Evolutionary conservation across 2,888 invertebrate genomes (phyloP), one percentile per base, ranked within the genome.

Genomic region (Apodemia zela): DNA sequence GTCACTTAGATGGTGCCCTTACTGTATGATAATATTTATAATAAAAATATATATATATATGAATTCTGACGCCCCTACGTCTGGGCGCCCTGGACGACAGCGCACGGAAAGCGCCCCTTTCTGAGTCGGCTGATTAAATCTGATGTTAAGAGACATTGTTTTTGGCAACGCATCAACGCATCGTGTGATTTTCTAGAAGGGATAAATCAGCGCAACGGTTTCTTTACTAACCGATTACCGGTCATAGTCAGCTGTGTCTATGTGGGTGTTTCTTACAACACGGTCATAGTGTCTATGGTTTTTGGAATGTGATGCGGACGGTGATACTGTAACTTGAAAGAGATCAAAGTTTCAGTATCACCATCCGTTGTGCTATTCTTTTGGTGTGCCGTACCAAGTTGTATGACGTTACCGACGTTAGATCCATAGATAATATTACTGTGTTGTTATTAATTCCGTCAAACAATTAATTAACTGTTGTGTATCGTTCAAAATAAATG

Each of bases 401-500:
- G 15, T 3, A 5, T 42, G 15, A n/a, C 45, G 15, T 47, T 3
- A 47, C 11, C 45, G n/a, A 47, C 3, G 47, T 7, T 7, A 6
- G 47, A 2, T 17, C 8, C 6, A 42, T 2, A 15, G 10, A 15
- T 15, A 42, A 42, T 15, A 47, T 17, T 7, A 47, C 17, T 17
- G 47, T 47, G 45, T 47, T 47, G 17, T 47, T 8, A n/a, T 47
- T 47, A 45, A 45, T 47, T 8, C 17, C 47, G 47, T 3, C 8
- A 47, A 47, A 47, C 15, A 15, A 17, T 38, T 11, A 38, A 38
- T n/a, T 2, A 45, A 45, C 17, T 47, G 17, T 47, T 7, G 47
- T 47, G 47, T 17, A 57, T 25, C 54, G 54, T 54, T 29, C 15
- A 57, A 57, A 57, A 57, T 57, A 57, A 29, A 57, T 57, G 25